A percentile compares a stretch with the other conserved stretches of the same genome.
These are phyloP conservation scores for Hephaestus fuliginosus DNA, from an alignment of 2,797 vertebrate genomes.

Conservation along the genomic window DNA sequence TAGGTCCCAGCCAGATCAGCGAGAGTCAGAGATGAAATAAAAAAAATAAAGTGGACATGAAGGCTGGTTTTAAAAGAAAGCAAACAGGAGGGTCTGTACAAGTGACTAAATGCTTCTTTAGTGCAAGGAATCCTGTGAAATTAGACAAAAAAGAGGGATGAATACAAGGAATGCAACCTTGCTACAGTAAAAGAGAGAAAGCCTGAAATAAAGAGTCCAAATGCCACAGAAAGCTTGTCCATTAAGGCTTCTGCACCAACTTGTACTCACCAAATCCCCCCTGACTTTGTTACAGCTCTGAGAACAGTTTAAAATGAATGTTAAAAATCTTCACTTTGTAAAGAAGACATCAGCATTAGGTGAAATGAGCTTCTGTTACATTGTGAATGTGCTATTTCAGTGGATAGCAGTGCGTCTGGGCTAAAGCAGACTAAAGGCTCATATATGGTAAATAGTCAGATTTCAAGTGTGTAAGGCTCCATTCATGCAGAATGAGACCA, in stretches of 20 bases:
- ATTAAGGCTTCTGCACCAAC: neutral
- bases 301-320: neutral
- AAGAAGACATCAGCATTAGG: neutral
- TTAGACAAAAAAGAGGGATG: neutral
- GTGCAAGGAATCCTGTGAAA: no score
- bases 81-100: neutral
- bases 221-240: neutral
- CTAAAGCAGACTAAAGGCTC: constrained; percentile 3
- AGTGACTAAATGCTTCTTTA: neutral
- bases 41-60: neutral
- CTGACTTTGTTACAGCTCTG: neutral
- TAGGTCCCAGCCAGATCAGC: no score
- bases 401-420: neutral
- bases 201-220: neutral
- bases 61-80: neutral
- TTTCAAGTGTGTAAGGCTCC: neutral
- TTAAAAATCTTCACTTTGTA: neutral
- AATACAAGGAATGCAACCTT: neutral
- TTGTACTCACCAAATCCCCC: neutral
- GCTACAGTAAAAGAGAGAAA: neutral
- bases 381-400: neutral
- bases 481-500: neutral
- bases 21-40: neutral
- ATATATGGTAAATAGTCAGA: neutral
- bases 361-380: neutral